Percentiles rank a stretch among this genome's conserved stretches.
Conservation (phyloP, 2,797 vertebrate species). For the Sarcophilus harrisii region DNA sequence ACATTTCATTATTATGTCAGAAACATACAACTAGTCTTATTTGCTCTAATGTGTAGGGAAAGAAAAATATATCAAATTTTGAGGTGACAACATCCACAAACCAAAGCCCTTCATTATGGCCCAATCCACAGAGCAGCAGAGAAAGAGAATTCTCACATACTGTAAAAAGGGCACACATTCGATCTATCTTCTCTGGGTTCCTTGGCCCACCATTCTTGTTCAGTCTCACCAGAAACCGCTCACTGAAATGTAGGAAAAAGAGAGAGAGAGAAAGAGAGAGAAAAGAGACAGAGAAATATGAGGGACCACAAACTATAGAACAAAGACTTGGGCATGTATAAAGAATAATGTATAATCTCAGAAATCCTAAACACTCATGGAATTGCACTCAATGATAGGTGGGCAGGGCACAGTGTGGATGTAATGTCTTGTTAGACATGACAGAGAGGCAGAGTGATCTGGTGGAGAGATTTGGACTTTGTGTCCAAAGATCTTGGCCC, state of each 20-base stretch:
- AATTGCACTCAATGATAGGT: constrained; percentile 28
- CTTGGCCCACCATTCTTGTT: constrained; percentile 99
- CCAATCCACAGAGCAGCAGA: constrained; percentile 51
- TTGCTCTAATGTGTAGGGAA: constrained; percentile 2
- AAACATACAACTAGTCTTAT: constrained; percentile 53
- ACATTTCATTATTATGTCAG: constrained; percentile 66
- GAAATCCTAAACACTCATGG: constrained; percentile 32
- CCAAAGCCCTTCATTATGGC: background rate
- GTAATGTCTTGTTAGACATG: background rate
- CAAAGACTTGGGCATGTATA: constrained; percentile 55
- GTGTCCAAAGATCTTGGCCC: background rate
- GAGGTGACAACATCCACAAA: constrained; percentile 41
- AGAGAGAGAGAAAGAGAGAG: constrained; percentile 40
- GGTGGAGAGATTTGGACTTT: background rate
- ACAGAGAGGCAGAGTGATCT: background rate
- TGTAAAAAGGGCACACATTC: constrained; percentile 97
- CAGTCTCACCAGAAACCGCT: constrained; percentile 98
- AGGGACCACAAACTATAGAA: constrained; percentile 62
- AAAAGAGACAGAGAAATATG: constrained; percentile 67
- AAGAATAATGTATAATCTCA: background rate
- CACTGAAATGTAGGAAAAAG: constrained; percentile 87
- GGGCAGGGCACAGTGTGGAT: constrained; percentile 5
- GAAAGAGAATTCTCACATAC: constrained; percentile 86
- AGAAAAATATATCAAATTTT: constrained; percentile 41
- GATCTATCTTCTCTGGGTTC: constrained; percentile 98